Conservation (phyloP, 2,797 vertebrate genomes). For the Neostethus bicornis region DNA sequence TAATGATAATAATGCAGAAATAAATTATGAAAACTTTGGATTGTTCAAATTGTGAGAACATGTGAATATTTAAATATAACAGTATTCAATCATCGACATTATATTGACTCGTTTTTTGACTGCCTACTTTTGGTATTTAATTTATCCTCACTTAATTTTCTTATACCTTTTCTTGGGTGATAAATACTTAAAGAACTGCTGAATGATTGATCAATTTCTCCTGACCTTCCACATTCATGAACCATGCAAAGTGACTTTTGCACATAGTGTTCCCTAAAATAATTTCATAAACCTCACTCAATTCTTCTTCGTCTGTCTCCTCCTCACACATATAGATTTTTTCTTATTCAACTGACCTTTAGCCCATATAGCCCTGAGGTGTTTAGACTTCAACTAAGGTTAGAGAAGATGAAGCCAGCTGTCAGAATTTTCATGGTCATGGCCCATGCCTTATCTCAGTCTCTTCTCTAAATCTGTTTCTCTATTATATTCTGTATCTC, state of each 20-base stretch:
- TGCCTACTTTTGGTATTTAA: neutral
- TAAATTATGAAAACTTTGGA: too few relatives aligned
- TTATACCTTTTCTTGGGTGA: neutral
- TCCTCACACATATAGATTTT: slow-evolving; percentile 5
- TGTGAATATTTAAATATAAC: too few relatives aligned
- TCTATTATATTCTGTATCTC: slow-evolving; percentile 32
- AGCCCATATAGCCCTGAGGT: slow-evolving; percentile 12
- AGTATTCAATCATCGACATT: neutral
- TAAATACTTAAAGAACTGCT: slow-evolving; percentile 18
- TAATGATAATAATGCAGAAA: too few relatives aligned
- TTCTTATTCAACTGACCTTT: slow-evolving; percentile 34
- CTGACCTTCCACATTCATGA: slow-evolving; percentile 23
- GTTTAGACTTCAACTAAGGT: slow-evolving; percentile 32
- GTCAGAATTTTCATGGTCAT: slow-evolving; percentile 34
- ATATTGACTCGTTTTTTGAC: too few relatives aligned
- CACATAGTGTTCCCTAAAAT: slow-evolving; percentile 14
- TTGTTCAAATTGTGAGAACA: too few relatives aligned
- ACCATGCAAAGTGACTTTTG: slow-evolving; percentile 22
- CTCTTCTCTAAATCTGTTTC: slow-evolving; percentile 34
- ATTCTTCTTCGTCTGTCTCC: neutral
- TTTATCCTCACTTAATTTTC: neutral
- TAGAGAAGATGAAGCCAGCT: slow-evolving; percentile 25
- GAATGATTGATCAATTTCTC: slow-evolving; percentile 20
- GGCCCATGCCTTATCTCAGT: slow-evolving; percentile 30
- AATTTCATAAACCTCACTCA: slow-evolving; percentile 2